Evolutionary conservation across 2,797 vertebrate species (phyloP), one percentile per base, ranked within the genome.

Genomic region (Schizopygopsis malacanthus): DNA sequence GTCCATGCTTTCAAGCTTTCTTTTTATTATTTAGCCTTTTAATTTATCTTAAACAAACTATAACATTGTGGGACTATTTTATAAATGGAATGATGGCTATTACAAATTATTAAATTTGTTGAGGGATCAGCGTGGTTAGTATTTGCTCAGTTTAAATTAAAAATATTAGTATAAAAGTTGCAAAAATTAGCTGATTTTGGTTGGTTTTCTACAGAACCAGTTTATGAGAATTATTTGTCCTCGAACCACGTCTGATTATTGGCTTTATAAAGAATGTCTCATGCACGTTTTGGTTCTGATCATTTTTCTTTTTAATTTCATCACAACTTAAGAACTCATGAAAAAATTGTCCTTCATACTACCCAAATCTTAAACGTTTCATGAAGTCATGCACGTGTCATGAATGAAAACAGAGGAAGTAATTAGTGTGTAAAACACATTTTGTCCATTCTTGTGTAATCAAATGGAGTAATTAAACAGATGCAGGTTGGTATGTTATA

Each of bases 391-490:
- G 63, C 75, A 71, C 67, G 6, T 70, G 71, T 41, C 71, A 73
- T 33, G 54, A 43, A 82, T 4, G 43, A 79, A 82, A 71, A 79
- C 59, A 61, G 37, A 82, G 71, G 16, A 87, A 90, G 78, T 41
- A 65, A 43, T 81, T 83, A 43, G 22, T 37, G 4, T 52, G 39
- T 56, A 84, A 87, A 83, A 52, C 9, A 70, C 69, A 61, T 79
- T 81, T 76, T 6, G 11, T 70, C 59, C n/a, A 18, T 56, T n/a
- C 59, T 54, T 82, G 28, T 75, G 79, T 71, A 28, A 65, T 80
- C 41, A 59, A 33, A 81, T 63, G 9, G 16, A 72, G 50, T 41
- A 16, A 67, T 85, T 79, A 72, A 81, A 71, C 39, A 63, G 15
- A 59, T 80, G 22, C 16, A 65, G 3, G 13, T 39, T 52, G 22